Evolutionary conservation across 1,140 invertebrate species (phyloP).

Genomic region (Drosophila ficusphila): DNA sequence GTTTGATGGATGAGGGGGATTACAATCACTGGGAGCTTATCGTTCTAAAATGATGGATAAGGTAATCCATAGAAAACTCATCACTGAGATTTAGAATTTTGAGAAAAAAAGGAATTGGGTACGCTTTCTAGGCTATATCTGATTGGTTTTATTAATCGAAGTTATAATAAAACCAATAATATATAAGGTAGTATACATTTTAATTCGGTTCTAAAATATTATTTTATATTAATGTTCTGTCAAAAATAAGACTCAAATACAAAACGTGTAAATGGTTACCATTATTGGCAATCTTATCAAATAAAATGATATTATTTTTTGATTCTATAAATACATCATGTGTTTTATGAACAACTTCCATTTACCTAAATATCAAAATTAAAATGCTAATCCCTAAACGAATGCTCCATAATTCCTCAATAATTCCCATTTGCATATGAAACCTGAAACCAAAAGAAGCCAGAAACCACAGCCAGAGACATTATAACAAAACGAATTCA

Average conservation of each 20-base stretch:
- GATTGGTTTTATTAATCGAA: too few relatives aligned
- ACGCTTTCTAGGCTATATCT: background rate
- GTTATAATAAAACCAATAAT: too few relatives aligned
- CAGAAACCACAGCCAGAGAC: slow-evolving; percentile 18
- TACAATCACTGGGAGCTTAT: slow-evolving; percentile 27
- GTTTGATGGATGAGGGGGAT: slow-evolving; percentile 33
- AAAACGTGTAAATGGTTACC: too few relatives aligned
- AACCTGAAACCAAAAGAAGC: slow-evolving; percentile 25
- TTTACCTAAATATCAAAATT: slow-evolving; percentile 13
- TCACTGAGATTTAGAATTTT: background rate
- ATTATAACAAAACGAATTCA: slow-evolving; percentile 49
- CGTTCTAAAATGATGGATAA: slow-evolving; percentile 36
- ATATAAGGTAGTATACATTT: too few relatives aligned
- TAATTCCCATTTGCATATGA: slow-evolving; percentile 42
- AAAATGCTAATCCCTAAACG: slow-evolving; percentile 17
- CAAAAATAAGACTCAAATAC: too few relatives aligned
- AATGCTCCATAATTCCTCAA: slow-evolving; percentile 41
- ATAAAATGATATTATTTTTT: background rate
- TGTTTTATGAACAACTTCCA: too few relatives aligned
- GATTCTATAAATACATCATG: too few relatives aligned
- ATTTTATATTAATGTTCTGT: too few relatives aligned
- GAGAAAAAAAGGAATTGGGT: background rate
- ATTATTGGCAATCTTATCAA: too few relatives aligned
- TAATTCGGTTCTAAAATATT: too few relatives aligned
- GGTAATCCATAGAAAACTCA: slow-evolving; percentile 8